Percentiles rank a stretch among this genome's conserved stretches.
phyloP scores from a whole-genome alignment of 1,140 invertebrate genomes.

The Brachionus sp. region DNA sequence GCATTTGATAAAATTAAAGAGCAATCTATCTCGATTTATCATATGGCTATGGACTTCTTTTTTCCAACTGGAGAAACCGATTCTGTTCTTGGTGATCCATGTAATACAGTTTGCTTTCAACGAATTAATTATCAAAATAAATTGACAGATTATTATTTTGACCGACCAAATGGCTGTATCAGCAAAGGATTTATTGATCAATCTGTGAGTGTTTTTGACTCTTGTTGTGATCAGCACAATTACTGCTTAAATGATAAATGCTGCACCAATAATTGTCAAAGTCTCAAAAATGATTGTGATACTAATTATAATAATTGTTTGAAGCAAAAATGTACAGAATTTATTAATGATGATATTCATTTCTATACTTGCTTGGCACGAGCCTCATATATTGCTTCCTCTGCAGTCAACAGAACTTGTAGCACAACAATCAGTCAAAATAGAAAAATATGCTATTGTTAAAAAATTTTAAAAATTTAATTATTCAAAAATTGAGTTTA shows the following conservation, averaged over 20 bases:
- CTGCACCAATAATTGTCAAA: conserved; percentile 38
- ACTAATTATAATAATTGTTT: conserved; percentile 26
- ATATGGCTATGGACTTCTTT: conserved; percentile 15
- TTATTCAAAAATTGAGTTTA: too few relatives aligned
- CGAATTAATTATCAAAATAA: conserved; percentile 40
- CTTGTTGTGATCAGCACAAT: conserved; percentile 41
- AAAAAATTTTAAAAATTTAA: background rate
- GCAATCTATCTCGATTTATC: background rate
- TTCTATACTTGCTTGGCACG: conserved; percentile 43
- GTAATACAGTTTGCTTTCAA: conserved; percentile 26
- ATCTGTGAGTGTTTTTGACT: conserved; percentile 5
- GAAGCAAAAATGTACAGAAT: conserved; percentile 9
- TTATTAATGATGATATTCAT: conserved; percentile 1
- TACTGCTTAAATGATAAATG: conserved; percentile 28
- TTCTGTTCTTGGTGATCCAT: background rate
- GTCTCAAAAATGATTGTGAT: conserved; percentile 40
- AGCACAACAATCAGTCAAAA: background rate
- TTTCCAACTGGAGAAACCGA: background rate
- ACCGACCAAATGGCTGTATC: conserved; percentile 37
- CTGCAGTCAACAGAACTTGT: conserved; percentile 39
- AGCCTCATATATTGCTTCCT: conserved; percentile 16
- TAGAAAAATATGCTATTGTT: conserved; percentile 43
- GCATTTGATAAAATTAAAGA: conserved; percentile 29
- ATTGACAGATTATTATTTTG: conserved; percentile 41
- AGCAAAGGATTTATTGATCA: conserved; percentile 30